Evolutionary conservation across 2,888 invertebrate species (phyloP).

Genomic region (Cremastobaeus sp.): DNA sequence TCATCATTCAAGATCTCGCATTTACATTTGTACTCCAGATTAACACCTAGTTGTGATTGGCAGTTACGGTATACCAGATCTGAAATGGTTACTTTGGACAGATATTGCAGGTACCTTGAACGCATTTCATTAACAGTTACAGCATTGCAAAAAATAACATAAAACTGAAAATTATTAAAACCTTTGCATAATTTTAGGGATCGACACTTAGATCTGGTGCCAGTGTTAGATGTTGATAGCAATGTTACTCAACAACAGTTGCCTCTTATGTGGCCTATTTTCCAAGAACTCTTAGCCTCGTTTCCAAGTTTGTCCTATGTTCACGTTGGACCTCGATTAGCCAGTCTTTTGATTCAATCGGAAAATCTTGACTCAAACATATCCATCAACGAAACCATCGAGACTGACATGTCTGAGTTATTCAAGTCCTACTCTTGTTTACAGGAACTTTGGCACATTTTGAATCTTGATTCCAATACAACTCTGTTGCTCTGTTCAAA

Average conservation of each 20-base stretch:
- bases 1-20: constrained; percentile 81
- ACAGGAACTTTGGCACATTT: constrained; percentile 78
- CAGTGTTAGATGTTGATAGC: constrained; percentile 80
- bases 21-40: constrained; percentile 79
- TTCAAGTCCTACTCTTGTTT: constrained; percentile 75
- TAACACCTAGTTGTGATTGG: constrained; percentile 78
- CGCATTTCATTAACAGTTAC: constrained; percentile 11
- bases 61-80: constrained; percentile 78
- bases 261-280: constrained; percentile 79
- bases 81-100: constrained; percentile 81
- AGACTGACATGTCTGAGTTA: constrained; percentile 76
- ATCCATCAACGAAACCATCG: constrained; percentile 75
- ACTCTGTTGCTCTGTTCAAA: constrained; percentile 79
- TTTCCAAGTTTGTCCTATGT: constrained; percentile 80
- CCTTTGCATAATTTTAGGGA: constrained; percentile 69
- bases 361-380: constrained; percentile 74
- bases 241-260: constrained; percentile 79
- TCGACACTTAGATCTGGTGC: constrained; percentile 80
- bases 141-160: too few species aligned
- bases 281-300: constrained; percentile 80
- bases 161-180: background rate
- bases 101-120: constrained; percentile 78
- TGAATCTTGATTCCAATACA: constrained; percentile 76
- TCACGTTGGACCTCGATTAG: constrained; percentile 81
- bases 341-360: constrained; percentile 79